Conservation (phyloP, 2,113 vertebrate species). For the Barbus barbus region DNA sequence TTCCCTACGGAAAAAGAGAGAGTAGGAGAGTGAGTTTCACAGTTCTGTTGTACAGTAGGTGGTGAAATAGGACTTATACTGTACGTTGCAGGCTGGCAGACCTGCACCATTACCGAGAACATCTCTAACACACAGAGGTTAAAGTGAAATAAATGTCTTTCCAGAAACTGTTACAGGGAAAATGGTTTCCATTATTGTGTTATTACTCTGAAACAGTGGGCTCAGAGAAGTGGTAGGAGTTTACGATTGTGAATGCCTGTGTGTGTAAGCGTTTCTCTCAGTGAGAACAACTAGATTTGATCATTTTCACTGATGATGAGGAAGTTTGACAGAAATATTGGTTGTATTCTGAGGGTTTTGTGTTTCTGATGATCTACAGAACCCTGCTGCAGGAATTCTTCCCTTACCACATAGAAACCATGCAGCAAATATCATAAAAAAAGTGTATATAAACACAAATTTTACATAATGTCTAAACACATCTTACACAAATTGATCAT, state of each 20-base stretch:
- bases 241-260: conserved; percentile 38
- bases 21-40: conserved; percentile 1
- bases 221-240: neutral
- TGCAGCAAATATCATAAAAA: neutral
- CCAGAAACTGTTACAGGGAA: conserved; percentile 23
- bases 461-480: too few species aligned
- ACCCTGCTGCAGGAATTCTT: neutral
- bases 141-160: conserved; percentile 46
- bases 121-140: neutral
- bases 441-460: too few species aligned
- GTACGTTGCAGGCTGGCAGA: conserved; percentile 16
- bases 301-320: conserved; percentile 9
- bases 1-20: conserved; percentile 76
- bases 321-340: conserved; percentile 42
- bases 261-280: conserved; percentile 7
- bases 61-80: conserved; percentile 15
- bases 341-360: neutral
- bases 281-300: conserved; percentile 3
- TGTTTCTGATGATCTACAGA: conserved; percentile 6
- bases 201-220: conserved; percentile 34
- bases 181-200: conserved; percentile 46
- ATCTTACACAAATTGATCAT: too few species aligned
- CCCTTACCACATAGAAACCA: neutral
- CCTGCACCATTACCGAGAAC: neutral
- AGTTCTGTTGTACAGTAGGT: neutral